These are phyloP conservation scores for Typhlichthys eigenmanni DNA, from an alignment of 2,797 vertebrate genomes.

Conservation along the genomic window DNA sequence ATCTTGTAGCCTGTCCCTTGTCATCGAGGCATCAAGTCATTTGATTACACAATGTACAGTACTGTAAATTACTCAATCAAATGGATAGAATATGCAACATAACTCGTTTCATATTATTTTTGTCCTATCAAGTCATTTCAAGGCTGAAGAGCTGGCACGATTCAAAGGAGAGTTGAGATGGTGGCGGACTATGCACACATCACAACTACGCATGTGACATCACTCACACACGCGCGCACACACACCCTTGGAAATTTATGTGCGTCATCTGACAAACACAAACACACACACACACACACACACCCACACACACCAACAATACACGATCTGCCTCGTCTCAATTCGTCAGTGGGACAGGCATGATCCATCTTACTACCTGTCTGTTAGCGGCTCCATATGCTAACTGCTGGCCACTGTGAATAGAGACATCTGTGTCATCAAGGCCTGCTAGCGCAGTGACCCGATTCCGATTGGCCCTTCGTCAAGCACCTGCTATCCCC, in stretches of 20 bases:
- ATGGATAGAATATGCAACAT: conserved; percentile 20
- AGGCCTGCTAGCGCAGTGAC: conserved; percentile 29
- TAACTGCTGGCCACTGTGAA: conserved; percentile 53
- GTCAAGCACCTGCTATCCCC: conserved; percentile 63
- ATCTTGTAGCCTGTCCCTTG: no score
- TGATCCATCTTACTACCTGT: conserved; percentile 77
- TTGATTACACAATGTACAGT: conserved; percentile 4
- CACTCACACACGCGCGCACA: neutral
- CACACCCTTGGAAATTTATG: neutral
- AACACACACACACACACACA: conserved; percentile 8
- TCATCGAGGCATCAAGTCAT: neutral
- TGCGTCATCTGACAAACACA: neutral
- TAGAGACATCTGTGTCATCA: conserved; percentile 70
- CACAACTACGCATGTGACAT: conserved; percentile 1
- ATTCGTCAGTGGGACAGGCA: conserved; percentile 63
- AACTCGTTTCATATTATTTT: conserved; percentile 27
- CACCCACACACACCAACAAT: conserved; percentile 21
- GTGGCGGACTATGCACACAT: conserved; percentile 20
- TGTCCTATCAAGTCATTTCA: conserved; percentile 13
- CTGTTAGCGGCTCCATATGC: conserved; percentile 77
- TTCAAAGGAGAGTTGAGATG: no score
- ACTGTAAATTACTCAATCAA: no score
- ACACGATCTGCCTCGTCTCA: conserved; percentile 23
- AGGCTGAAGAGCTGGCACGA: neutral
- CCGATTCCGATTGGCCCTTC: conserved; percentile 38